Evolutionary conservation across 2,797 vertebrate genomes (phyloP).

Genomic region (Sebastes baramenuke): DNA sequence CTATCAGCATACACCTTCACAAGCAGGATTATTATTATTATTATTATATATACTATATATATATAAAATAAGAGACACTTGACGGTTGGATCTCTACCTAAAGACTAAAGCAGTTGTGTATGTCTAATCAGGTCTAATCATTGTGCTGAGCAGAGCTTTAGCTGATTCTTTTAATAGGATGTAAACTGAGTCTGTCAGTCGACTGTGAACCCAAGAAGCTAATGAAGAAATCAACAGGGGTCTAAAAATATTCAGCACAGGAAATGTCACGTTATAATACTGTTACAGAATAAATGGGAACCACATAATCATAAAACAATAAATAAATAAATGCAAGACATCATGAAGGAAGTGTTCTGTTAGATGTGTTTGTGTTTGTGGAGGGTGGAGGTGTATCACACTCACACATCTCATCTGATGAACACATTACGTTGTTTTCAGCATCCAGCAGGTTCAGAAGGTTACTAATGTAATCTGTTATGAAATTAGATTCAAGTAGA

Average conservation of each 20-base stretch:
- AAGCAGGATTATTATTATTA: background rate
- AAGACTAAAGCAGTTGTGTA: background rate
- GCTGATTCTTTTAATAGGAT: slow-evolving; percentile 21
- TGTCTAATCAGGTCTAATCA: background rate
- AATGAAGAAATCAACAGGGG: slow-evolving; percentile 44
- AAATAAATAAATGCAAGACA: background rate
- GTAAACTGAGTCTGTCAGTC: slow-evolving; percentile 9
- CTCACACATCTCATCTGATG: background rate
- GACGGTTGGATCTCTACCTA: background rate
- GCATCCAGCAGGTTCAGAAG: background rate
- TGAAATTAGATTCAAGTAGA: background rate
- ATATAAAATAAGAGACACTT: background rate
- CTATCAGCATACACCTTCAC: background rate
- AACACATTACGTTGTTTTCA: background rate
- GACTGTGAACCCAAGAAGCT: slow-evolving; percentile 22
- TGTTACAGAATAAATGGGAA: background rate
- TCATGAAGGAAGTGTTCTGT: background rate
- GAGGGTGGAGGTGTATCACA: background rate
- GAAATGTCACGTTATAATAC: slow-evolving; percentile 15
- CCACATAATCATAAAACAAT: background rate
- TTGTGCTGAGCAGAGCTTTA: slow-evolving; percentile 20
- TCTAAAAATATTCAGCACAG: slow-evolving; percentile 34
- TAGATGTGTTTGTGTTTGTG: too few relatives aligned
- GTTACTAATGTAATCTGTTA: background rate
- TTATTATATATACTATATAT: background rate